Percentiles rank a stretch among this genome's conserved stretches.
Evolutionary conservation across 1,140 invertebrate species (phyloP).

Genomic region (Tribolium castaneum): DNA sequence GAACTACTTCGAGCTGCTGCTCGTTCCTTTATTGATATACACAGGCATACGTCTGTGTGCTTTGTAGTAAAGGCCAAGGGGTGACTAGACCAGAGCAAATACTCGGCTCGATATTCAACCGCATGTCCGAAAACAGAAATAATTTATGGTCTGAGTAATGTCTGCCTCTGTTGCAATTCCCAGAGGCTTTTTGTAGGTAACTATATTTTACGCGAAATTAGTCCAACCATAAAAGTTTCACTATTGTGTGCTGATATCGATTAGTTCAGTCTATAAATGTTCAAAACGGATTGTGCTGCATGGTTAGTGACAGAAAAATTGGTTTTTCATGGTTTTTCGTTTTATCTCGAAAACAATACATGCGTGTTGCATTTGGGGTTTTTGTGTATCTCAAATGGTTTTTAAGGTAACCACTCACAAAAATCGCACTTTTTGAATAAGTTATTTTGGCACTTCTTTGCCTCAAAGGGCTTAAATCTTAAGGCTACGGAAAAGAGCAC

Average conservation of each 20-base stretch:
- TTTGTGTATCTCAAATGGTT: too few species aligned
- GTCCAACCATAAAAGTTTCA: not conserved
- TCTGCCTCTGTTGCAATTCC: not conserved
- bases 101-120: not conserved
- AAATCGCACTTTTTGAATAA: too few species aligned
- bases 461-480: too few species aligned
- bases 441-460: too few species aligned
- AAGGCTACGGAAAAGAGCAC: too few species aligned
- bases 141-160: conserved; percentile 1
- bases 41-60: not conserved
- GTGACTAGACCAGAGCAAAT: not conserved
- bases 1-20: not conserved
- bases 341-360: too few species aligned
- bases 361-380: too few species aligned
- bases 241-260: not conserved
- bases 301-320: too few species aligned
- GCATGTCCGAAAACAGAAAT: not conserved
- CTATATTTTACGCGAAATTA: not conserved
- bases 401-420: too few species aligned
- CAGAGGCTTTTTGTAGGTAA: not conserved
- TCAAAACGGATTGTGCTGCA: too few species aligned
- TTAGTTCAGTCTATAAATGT: too few species aligned
- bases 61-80: not conserved
- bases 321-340: too few species aligned
- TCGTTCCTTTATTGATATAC: conserved; percentile 21